Conservation (phyloP, 1,140 invertebrate genomes). For the Drosophila nannoptera region DNA sequence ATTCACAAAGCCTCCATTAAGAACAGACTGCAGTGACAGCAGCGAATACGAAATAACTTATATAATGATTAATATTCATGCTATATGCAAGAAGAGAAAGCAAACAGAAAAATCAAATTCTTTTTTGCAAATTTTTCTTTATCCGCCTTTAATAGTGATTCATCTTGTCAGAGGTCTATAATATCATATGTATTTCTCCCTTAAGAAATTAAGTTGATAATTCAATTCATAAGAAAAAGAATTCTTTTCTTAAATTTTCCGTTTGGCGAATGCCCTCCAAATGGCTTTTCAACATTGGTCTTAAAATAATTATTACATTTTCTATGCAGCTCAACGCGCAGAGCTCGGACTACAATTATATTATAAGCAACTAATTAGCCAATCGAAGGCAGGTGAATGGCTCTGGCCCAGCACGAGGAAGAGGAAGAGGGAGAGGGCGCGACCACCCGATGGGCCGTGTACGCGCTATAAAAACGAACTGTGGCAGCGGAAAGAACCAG, state of each 20-base stretch:
- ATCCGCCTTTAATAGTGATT: not conserved
- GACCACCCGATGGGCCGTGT: slow-evolving; percentile 39
- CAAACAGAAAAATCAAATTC: too few relatives aligned
- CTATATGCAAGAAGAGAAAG: too few relatives aligned
- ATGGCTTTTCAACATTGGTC: slow-evolving; percentile 28
- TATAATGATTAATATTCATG: too few relatives aligned
- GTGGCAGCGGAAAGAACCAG: slow-evolving; percentile 46
- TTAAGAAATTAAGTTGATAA: too few relatives aligned
- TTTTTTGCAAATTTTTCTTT: not conserved
- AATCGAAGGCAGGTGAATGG: slow-evolving; percentile 63
- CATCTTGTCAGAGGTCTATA: not conserved
- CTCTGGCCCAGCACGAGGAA: slow-evolving; percentile 28
- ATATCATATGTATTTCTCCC: too few relatives aligned
- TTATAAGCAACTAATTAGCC: slow-evolving; percentile 57
- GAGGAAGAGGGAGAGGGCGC: slow-evolving; percentile 14
- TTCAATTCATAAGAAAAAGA: too few relatives aligned
- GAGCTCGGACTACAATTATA: slow-evolving; percentile 42
- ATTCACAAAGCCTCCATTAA: slow-evolving; percentile 4
- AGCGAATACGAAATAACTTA: too few relatives aligned
- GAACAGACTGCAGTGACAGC: not conserved
- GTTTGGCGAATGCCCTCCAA: slow-evolving; percentile 30
- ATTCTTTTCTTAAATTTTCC: not conserved
- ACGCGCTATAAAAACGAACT: slow-evolving; percentile 48
- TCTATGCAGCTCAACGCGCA: slow-evolving; percentile 48
- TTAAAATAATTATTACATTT: slow-evolving; percentile 44